Evolutionary conservation across 2,113 vertebrate genomes (phyloP).

Genomic region (Sinocyclocheilus rhinocerous): DNA sequence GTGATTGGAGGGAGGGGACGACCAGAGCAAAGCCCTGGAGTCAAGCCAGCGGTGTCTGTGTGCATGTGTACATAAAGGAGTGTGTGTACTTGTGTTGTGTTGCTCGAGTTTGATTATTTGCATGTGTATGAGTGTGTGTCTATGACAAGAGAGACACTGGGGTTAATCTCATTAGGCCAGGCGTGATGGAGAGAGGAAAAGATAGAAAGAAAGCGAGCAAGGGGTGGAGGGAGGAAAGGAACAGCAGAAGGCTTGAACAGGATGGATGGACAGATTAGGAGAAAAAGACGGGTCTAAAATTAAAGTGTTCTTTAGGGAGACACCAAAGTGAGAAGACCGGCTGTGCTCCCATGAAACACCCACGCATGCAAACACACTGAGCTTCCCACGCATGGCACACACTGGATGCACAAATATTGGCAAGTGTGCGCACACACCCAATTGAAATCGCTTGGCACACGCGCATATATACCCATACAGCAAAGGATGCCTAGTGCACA

Average conservation of each 20-base stretch:
- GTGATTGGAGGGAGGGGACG: slow-evolving; percentile 47
- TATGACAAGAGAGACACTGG: slow-evolving; percentile 64
- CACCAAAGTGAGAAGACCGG: slow-evolving; percentile 57
- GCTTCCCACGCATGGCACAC: slow-evolving; percentile 52
- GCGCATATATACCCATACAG: slow-evolving; percentile 34
- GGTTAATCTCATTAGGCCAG: slow-evolving; percentile 77
- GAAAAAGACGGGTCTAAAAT: slow-evolving; percentile 43
- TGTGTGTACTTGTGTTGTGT: slow-evolving; percentile 56
- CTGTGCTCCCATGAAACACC: slow-evolving; percentile 64
- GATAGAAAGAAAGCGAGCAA: slow-evolving; percentile 8
- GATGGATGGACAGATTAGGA: slow-evolving; percentile 70
- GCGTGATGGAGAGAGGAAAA: slow-evolving; percentile 64
- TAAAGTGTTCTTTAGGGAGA: slow-evolving; percentile 47
- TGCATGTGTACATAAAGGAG: slow-evolving; percentile 51
- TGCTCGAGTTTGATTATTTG: slow-evolving; percentile 46
- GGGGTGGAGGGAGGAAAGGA: slow-evolving; percentile 41
- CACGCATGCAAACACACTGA: slow-evolving; percentile 67
- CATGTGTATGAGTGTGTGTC: slow-evolving; percentile 55
- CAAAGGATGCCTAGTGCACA: slow-evolving; percentile 2
- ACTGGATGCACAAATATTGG: slow-evolving; percentile 55
- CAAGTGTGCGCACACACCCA: slow-evolving; percentile 51
- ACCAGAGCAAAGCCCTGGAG: slow-evolving; percentile 60
- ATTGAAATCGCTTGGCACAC: slow-evolving; percentile 46
- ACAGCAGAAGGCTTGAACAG: slow-evolving; percentile 70
- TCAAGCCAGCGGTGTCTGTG: slow-evolving; percentile 66